Evolutionary conservation across 2,113 vertebrate species (phyloP).

Genomic region (Phylloscopus trochiloides): DNA sequence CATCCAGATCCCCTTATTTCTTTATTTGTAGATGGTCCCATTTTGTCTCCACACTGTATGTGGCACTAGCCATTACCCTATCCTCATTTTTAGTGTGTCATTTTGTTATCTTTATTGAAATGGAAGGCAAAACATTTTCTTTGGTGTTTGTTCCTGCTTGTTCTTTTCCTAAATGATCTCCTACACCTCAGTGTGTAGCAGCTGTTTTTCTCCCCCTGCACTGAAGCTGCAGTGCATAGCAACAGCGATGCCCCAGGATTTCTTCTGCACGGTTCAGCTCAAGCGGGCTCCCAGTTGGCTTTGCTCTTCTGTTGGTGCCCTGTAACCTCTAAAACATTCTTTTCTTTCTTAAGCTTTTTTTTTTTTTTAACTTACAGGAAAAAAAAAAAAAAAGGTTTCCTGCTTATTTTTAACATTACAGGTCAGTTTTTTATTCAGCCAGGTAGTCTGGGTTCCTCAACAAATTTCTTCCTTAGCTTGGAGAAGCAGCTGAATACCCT

Average conservation of each 20-base stretch:
- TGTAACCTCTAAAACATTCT: neutral
- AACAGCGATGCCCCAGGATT: rapidly evolving
- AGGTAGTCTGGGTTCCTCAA: neutral
- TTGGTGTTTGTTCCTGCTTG: neutral
- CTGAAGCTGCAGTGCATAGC: neutral
- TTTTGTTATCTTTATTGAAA: neutral
- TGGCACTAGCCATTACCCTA: neutral
- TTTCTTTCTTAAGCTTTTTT: neutral
- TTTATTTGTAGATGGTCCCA: neutral
- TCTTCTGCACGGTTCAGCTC: neutral
- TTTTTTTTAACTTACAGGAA: neutral
- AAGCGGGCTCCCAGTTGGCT: neutral
- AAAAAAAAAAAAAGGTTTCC: neutral
- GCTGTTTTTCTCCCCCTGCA: neutral
- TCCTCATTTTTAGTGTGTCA: neutral
- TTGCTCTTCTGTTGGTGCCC: neutral
- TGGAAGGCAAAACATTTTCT: neutral
- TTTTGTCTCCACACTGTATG: neutral
- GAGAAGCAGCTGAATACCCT: neutral
- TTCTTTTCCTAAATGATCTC: neutral
- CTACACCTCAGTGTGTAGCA: neutral
- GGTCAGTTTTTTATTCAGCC: neutral
- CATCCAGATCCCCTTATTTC: neutral
- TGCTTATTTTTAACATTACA: neutral
- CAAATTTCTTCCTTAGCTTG: neutral